Percentiles rank a stretch among this genome's conserved stretches.
phyloP scores from a whole-genome alignment of 2,888 invertebrate species.

The Pollenia labialis region DNA sequence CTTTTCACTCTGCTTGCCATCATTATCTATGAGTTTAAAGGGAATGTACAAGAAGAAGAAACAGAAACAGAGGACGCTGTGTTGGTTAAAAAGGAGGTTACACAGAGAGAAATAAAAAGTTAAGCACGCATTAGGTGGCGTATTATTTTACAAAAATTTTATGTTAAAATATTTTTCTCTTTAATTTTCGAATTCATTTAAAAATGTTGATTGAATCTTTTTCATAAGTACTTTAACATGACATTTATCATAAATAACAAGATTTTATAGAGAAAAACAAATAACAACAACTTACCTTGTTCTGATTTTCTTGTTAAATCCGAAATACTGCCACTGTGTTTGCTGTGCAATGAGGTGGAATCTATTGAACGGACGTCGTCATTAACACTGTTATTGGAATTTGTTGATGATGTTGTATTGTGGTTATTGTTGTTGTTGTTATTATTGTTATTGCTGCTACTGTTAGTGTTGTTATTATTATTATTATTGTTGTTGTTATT shows the following conservation, averaged over 20 bases:
- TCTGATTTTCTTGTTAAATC: conserved; percentile 74
- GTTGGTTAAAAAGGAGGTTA: conserved; percentile 74
- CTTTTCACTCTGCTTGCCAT: conserved; percentile 82
- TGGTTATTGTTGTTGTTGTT: conserved; percentile 55
- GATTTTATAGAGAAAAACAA: not conserved
- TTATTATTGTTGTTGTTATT: conserved; percentile 71
- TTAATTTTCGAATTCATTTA: not conserved
- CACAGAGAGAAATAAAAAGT: conserved; percentile 71
- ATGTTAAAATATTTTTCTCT: conserved; percentile 17
- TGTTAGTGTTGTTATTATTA: conserved; percentile 71
- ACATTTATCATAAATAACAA: conserved; percentile 34
- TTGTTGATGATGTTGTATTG: conserved; percentile 57
- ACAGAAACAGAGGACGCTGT: conserved; percentile 79
- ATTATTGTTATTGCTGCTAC: conserved; percentile 46
- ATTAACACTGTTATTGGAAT: conserved; percentile 64
- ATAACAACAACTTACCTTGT: conserved; percentile 73
- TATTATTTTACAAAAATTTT: conserved; percentile 42
- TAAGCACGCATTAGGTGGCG: conserved; percentile 73
- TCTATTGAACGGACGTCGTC: conserved; percentile 71
- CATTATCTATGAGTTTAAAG: conserved; percentile 80
- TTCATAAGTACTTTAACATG: conserved; percentile 50
- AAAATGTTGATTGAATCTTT: not conserved
- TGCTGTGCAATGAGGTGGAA: conserved; percentile 73
- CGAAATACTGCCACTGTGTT: conserved; percentile 75
- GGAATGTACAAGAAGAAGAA: conserved; percentile 75